These are phyloP conservation scores for Halichoerus grypus DNA, from an alignment of 2,113 vertebrate species.

Conservation along the genomic window DNA sequence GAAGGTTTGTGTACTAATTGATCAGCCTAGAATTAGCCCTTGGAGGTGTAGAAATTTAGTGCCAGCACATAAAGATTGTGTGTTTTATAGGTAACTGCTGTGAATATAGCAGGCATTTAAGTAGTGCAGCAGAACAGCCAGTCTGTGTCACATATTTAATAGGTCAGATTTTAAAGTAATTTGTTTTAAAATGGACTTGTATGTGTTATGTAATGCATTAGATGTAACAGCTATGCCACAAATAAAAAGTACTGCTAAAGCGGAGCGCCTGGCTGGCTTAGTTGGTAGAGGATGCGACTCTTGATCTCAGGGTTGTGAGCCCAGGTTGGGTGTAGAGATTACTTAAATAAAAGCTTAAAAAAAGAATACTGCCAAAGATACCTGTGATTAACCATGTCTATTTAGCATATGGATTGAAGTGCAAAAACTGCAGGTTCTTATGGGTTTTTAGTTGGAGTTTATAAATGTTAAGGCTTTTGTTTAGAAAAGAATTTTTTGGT, in stretches of 20 bases:
- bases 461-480: background rate
- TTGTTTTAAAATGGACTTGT: slow-evolving; percentile 18
- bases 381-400: background rate
- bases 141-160: background rate
- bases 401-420: background rate
- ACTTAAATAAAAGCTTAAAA: background rate
- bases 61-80: background rate
- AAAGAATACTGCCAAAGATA: background rate
- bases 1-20: background rate
- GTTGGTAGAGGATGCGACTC: background rate
- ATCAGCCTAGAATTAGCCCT: background rate
- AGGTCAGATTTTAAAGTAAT: background rate
- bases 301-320: background rate
- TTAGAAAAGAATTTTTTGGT: background rate
- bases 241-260: background rate
- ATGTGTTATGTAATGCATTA: background rate
- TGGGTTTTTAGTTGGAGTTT: background rate
- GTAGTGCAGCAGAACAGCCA: background rate
- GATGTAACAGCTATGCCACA: background rate
- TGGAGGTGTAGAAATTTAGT: background rate
- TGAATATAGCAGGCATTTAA: background rate
- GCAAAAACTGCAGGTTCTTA: background rate
- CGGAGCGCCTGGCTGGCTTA: background rate
- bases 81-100: background rate
- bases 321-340: background rate